Evolutionary conservation across 1,140 invertebrate species (phyloP), one percentile per base, ranked within the genome.

Genomic region (Campoletis sonorensis): DNA sequence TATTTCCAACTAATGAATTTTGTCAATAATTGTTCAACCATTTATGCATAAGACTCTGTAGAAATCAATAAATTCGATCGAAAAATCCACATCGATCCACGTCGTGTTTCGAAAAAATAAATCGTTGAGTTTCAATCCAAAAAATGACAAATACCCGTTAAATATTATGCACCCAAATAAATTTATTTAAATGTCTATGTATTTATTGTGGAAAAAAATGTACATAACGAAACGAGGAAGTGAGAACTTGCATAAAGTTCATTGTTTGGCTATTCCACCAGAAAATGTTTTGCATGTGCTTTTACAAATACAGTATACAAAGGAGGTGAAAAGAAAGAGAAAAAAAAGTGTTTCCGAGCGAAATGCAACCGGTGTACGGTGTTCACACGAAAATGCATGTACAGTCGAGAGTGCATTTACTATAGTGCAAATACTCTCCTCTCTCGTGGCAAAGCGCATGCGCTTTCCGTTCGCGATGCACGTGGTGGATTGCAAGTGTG

Each of bases 401-500:
- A 79, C 67, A 11, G 11, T 49, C 45, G 40, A 23, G 58, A 67
- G 33, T 27, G 64, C 54, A 40, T 33, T 7, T 51, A 49, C 61
- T 64, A 37, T 68, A 58, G 67, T 33, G 30, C 37, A 33, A 49
- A 71, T 33, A 61, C 37, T 72, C 75, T 61, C 40, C 73, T 71
- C 71, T 82, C 81, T 79, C 70, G 79, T 15, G 27, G 11, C 40
- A 18, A 21, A 54, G 40, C 89, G 90, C 88, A 89, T 90, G 89
- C 88, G 89, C 89, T 88, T 87, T 79, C 82, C 81, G 85, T 79
- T 83, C 80, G 85, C 86, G 88, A 90, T 91, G 90, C 90, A 91
- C 91, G 91, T 91, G 91, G 90, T 91, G 89, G 67, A 91, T 89
- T 90, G 89, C 89, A 92, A 92, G 91, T 92, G 87, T 92, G 91